A percentile compares a stretch with the other conserved stretches of the same genome.
phyloP scores from a whole-genome alignment of 2,797 vertebrate species.

The Spatula clypeata region DNA sequence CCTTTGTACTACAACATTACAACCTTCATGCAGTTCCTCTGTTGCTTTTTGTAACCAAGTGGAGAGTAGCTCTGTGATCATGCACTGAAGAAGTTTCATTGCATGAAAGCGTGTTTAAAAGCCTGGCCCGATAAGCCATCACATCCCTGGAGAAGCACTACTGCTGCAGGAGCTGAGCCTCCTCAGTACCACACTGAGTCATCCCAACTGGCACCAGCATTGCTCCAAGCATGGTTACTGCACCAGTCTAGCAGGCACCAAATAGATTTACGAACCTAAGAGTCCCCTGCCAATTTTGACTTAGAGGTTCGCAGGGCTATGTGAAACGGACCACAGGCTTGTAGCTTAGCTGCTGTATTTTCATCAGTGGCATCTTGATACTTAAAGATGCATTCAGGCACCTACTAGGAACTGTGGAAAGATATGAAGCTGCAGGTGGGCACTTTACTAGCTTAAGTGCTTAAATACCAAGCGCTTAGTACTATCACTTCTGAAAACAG shows the following conservation, averaged over 20 bases:
- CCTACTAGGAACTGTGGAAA: not conserved
- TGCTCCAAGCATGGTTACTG: not conserved
- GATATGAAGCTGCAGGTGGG: not conserved
- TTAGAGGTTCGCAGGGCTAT: not conserved
- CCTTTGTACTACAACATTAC: slow-evolving; percentile 36
- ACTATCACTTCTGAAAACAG: not conserved
- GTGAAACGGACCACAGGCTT: rapidly evolving
- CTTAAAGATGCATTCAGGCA: not conserved
- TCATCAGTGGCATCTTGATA: slow-evolving; percentile 12
- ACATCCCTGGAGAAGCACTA: not conserved
- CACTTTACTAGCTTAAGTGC: not conserved
- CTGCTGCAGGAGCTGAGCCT: not conserved
- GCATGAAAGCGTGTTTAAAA: not conserved
- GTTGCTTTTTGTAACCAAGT: slow-evolving; percentile 21
- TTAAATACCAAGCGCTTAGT: not conserved
- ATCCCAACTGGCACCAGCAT: not conserved
- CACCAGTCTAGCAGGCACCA: not conserved
- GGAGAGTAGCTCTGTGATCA: not conserved
- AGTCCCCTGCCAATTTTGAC: not conserved
- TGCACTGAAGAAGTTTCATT: not conserved
- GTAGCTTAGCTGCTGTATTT: not conserved
- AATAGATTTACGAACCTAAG: not conserved
- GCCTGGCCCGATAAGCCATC: not conserved
- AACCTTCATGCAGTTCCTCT: slow-evolving; percentile 2
- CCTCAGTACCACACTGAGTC: not conserved